A percentile compares a stretch with the other conserved stretches of the same genome.
Conservation (phyloP, 2,113 vertebrate genomes). For the Pungitius pungitius region DNA sequence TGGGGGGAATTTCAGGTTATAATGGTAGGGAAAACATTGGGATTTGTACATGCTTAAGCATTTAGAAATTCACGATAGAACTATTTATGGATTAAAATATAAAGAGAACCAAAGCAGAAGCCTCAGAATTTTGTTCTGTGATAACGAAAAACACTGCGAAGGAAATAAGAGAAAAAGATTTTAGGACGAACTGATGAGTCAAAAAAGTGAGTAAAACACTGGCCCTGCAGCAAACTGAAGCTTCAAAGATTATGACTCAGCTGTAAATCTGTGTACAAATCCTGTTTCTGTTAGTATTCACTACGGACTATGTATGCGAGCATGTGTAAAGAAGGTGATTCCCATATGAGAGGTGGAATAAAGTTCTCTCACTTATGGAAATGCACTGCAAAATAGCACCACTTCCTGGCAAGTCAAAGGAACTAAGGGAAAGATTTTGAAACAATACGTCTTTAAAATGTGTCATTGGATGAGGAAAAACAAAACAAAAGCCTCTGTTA, state of each 20-base stretch:
- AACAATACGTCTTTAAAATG: constrained; percentile 3
- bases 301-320: constrained; percentile 15
- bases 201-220: constrained; percentile 21
- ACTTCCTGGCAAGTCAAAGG: constrained; percentile 40
- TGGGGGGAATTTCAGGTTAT: too few relatives aligned
- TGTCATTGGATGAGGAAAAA: constrained; percentile 1
- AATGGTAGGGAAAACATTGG: too few relatives aligned
- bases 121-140: constrained; percentile 43
- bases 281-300: constrained; percentile 20
- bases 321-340: constrained; percentile 28
- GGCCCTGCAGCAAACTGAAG: constrained; percentile 49
- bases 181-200: too few relatives aligned
- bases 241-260: constrained; percentile 57
- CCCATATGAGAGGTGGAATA: constrained; percentile 29
- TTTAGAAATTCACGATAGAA: constrained; percentile 18
- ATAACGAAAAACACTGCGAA: constrained; percentile 59
- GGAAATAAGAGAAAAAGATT: constrained; percentile 16
- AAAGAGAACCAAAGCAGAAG: constrained; percentile 28
- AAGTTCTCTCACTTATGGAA: constrained; percentile 49
- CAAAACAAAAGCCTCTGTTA: not conserved
- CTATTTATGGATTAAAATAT: constrained; percentile 49
- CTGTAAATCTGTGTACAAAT: constrained; percentile 43
- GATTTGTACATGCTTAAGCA: constrained; percentile 11
- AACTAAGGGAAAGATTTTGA: not conserved
- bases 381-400: constrained; percentile 39